These are phyloP conservation scores for Scaptodrosophila latifasciaeformis DNA, from an alignment of 2,888 invertebrate genomes.

Conservation along the genomic window DNA sequence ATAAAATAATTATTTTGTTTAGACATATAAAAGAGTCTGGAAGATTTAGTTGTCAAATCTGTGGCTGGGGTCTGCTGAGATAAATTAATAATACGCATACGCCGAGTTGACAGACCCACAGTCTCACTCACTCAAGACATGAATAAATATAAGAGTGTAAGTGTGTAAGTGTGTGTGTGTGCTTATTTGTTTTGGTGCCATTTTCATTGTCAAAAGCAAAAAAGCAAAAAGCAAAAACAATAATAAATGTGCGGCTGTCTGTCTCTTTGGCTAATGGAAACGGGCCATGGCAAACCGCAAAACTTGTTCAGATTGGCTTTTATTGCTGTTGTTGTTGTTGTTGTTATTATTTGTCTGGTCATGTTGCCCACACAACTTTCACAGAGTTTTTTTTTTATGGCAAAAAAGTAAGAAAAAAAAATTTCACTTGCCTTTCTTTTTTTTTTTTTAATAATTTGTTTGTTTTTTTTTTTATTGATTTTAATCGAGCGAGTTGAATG, in stretches of 20 bases:
- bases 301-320: slow-evolving; percentile 11
- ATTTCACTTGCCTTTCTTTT: too few relatives aligned
- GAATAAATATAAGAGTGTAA: background rate
- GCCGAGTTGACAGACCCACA: slow-evolving; percentile 14
- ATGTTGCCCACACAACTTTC: too few relatives aligned
- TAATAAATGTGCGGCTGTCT: background rate
- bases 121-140: background rate
- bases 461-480: too few relatives aligned
- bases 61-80: slow-evolving; percentile 25
- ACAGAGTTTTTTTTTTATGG: too few relatives aligned
- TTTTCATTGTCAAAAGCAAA: slow-evolving; percentile 1
- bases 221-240: background rate
- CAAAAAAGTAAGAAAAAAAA: too few relatives aligned
- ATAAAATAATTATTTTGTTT: too few relatives aligned
- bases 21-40: too few relatives aligned
- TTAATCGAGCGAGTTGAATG: too few relatives aligned
- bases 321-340: slow-evolving; percentile 3
- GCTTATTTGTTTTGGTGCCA: background rate
- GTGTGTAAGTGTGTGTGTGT: background rate
- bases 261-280: slow-evolving; percentile 1
- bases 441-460: too few relatives aligned
- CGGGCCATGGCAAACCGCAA: background rate
- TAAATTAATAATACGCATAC: slow-evolving; percentile 41
- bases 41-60: too few relatives aligned
- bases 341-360: too few relatives aligned